A percentile compares a stretch with the other conserved stretches of the same genome.
Conservation (phyloP, 2,113 vertebrate species). For the Cavia aperea region DNA sequence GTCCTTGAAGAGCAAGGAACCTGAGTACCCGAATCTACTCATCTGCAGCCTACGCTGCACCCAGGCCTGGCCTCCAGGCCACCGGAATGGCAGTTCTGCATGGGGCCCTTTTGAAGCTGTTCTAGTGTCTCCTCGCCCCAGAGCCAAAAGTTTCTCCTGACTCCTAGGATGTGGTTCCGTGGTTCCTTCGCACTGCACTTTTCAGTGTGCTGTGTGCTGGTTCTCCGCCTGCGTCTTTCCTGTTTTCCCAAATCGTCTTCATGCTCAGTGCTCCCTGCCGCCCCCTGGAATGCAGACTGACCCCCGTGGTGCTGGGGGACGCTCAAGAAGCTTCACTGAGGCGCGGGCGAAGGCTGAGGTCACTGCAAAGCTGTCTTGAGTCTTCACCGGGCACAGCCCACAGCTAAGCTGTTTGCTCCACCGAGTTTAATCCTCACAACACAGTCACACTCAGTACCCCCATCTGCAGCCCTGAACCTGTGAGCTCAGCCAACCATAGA, state of each 20-base stretch:
- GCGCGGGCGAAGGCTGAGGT: neutral
- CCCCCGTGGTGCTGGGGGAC: neutral
- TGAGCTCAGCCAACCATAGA: neutral
- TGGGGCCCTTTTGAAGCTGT: neutral
- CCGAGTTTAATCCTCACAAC: neutral
- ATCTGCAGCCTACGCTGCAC: neutral
- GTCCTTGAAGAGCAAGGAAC: neutral
- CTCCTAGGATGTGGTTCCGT: neutral
- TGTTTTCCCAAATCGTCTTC: neutral
- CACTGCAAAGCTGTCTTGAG: neutral
- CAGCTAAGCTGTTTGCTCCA: neutral
- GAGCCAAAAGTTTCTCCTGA: neutral
- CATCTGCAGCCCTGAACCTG: neutral
- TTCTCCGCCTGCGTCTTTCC: neutral
- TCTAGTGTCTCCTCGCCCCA: neutral
- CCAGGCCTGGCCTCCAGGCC: neutral
- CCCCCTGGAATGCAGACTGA: neutral
- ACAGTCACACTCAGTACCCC: neutral
- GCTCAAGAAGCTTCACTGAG: neutral
- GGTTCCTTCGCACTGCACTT: neutral
- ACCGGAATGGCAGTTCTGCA: neutral
- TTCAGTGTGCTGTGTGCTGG: neutral
- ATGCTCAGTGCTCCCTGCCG: neutral
- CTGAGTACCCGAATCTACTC: neutral
- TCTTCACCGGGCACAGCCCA: neutral